Base-by-base conservation (phyloP, 2,888 invertebrate genomes). In the Druceiella hillmani region DNA sequence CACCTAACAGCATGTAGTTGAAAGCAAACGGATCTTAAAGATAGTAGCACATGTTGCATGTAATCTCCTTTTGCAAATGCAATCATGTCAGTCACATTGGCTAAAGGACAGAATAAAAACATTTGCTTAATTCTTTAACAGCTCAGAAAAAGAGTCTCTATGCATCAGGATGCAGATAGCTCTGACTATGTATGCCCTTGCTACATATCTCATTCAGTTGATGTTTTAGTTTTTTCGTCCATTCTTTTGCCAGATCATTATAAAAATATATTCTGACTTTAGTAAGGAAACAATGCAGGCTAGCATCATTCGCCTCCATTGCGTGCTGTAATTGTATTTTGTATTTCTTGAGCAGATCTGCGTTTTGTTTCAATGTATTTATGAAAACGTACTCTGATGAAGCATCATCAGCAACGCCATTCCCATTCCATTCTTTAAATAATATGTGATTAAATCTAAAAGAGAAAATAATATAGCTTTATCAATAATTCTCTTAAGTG, bases 291-390 rank as follows among this genome's bases (percentile, higher is more conserved):
- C 49, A 50, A 30, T 38, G 49, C 11, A 62, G 43, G 2, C 51
- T 54, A 3, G 57, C 35, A 22, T 49, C 35, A 37, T 59, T 57
- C 33, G 54, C 47, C 17, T 40, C 44, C 17, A 53, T 50, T 11
- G 64, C 38, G 2, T 40, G 32, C 2, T 57, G 50, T 5, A 63
- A 44, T 22, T 56, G 52, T 2, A 43, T 43, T 15, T 50, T 47
- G 41, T 59, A 47, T 9, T 54, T 52, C 17, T 39, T 35, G 12
- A 66, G 45, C 30, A 66, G 44, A 24, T 44, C 43, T 7, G 65
- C 59, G 4, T 58, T 57, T 40, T 66, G 66, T 50, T 66, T 66
- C 6, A 67, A 44, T 7, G 58, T 59, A 43, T 66, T 66, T n/a
- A 66, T 31, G 34, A 57, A 59, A 6, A 52, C 58, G 9, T 55